These are phyloP conservation scores for Drosophila ohnishii DNA, from an alignment of 1,140 invertebrate genomes.

Conservation along the genomic window DNA sequence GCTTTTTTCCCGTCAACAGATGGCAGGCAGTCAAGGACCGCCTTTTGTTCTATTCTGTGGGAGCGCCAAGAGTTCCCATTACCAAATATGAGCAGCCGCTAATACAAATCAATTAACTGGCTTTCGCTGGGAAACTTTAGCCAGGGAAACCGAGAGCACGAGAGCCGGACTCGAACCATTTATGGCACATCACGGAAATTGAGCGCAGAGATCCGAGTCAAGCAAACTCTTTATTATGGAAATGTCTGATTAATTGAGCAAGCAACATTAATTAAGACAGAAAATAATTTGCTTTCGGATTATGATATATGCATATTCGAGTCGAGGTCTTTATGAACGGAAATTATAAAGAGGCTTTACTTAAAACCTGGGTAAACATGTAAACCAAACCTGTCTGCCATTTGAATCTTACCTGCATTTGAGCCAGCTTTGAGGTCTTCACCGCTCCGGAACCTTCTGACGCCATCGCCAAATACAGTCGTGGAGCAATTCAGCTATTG, in stretches of 20 bases:
- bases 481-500: slow-evolving; percentile 20
- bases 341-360: neutral
- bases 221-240: slow-evolving; percentile 12
- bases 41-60: slow-evolving; percentile 22
- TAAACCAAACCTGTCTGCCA: slow-evolving; percentile 4
- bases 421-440: slow-evolving; percentile 84
- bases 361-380: slow-evolving; percentile 16
- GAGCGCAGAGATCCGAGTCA: slow-evolving; percentile 11
- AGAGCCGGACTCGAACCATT: slow-evolving; percentile 30
- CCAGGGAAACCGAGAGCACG: neutral
- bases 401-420: slow-evolving; percentile 84
- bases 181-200: slow-evolving; percentile 57
- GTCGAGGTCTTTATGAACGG: slow-evolving; percentile 1
- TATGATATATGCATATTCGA: slow-evolving; percentile 6
- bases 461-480: slow-evolving; percentile 76
- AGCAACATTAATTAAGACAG: slow-evolving; percentile 33
- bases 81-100: slow-evolving; percentile 47
- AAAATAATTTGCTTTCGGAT: slow-evolving; percentile 4
- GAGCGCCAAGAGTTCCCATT: slow-evolving; percentile 23
- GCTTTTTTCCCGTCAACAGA: slow-evolving; percentile 13
- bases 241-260: slow-evolving; percentile 48
- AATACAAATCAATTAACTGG: slow-evolving; percentile 57
- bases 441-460: slow-evolving; percentile 69
- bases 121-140: slow-evolving; percentile 48
- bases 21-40: slow-evolving; percentile 19